Evolutionary conservation across 2,113 vertebrate species (phyloP), one percentile per base, ranked within the genome.

Genomic region (Numida meleagris): DNA sequence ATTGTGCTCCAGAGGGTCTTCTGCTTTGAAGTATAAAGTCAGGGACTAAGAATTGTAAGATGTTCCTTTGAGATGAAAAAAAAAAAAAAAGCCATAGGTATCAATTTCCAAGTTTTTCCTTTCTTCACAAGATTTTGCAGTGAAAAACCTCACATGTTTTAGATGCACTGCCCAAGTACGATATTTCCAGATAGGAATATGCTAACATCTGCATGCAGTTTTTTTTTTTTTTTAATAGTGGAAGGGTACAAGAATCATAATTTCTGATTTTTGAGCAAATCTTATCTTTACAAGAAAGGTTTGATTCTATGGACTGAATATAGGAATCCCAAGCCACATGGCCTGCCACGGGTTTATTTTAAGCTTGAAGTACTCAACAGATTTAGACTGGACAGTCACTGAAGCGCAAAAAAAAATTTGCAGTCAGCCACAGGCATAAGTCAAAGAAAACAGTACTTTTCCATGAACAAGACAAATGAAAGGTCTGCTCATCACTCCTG

Each of bases 361-460:
- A 79, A 95, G 46, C 55, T 45, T 50, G 53, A 89, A 71, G 8
- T 74, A 67, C 25, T 55, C 59, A 71, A 61, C 36, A 80, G 59
- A 71, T 71, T 91, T 63, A 83, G 68, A 31, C 15, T 77, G 50
- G 38, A n/a, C 89, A 74, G 3, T 89, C 55, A 71, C 38, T 78
- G 68, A 89, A 91, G 55, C 33, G 81, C 57, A 88, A 89, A 86
- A 24, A 12, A 67, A 74, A 89, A 71, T 45, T 80, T 53, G 23
- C 2, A 45, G 58, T 68, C 19, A 66, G 15, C n/a, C 10, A 29
- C 10, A 46, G 19, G 33, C 0, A 0, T 33, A 70, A 91, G 63
- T 34, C 20, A 86, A 88, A 91, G 36, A 55, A 89, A 88, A 21
- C 1, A 2, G 17, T 36, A n/a, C 75, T 83, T 96, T 67, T 91